Evolutionary conservation across 92 coral and sea anemone genomes (phyloP).

Genomic region (Heteractis magnifica): DNA sequence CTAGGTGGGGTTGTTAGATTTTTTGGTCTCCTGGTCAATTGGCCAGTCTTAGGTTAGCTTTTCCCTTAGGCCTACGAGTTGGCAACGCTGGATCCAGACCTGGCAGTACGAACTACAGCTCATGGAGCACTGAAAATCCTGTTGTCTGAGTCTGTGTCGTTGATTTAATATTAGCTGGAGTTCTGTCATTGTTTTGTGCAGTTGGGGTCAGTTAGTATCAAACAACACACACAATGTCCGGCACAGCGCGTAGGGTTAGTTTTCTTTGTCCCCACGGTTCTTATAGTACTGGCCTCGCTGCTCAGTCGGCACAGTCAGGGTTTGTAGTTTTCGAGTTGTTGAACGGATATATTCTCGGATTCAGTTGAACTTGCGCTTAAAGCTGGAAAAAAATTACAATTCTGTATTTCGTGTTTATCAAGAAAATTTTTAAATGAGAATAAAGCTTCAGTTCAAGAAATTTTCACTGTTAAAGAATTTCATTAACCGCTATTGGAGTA

Average conservation of each 20-base stretch:
- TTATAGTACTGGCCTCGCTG: background rate
- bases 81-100: background rate
- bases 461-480: too few relatives aligned
- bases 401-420: too few relatives aligned
- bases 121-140: background rate
- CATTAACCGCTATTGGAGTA: too few relatives aligned
- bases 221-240: background rate
- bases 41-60: slow-evolving; percentile 8
- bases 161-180: slow-evolving; percentile 3
- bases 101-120: background rate
- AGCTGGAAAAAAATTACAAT: too few relatives aligned
- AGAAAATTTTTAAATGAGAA: too few relatives aligned
- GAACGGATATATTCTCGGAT: background rate
- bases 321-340: background rate
- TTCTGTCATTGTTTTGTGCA: slow-evolving; percentile 3
- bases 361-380: too few relatives aligned
- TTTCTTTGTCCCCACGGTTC: background rate
- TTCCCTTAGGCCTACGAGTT: background rate
- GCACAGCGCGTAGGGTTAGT: background rate
- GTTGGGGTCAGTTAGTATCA: background rate
- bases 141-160: background rate
- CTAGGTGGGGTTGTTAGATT: background rate
- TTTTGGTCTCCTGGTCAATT: background rate
- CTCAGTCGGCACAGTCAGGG: background rate
- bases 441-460: too few relatives aligned